A percentile compares a stretch with the other conserved stretches of the same genome.
phyloP scores from a whole-genome alignment of 2,888 invertebrate genomes.

The Xiphydria camelus region DNA sequence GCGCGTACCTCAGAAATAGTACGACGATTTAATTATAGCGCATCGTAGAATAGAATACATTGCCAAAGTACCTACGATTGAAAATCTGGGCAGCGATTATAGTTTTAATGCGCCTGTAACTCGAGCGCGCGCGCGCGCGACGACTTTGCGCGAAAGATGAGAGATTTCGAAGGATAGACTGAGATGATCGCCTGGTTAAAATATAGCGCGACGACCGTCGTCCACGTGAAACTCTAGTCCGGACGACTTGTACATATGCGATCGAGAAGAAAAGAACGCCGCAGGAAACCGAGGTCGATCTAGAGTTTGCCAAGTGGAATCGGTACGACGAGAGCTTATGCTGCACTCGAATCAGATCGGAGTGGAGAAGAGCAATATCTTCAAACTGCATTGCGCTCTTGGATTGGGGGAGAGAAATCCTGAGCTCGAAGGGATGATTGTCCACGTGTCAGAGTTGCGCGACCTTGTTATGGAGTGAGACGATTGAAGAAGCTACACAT shows the following conservation, averaged over 20 bases:
- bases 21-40: no score
- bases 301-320: conserved; percentile 50
- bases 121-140: no score
- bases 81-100: no score
- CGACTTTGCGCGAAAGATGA: no score
- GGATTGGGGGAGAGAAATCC: conserved; percentile 54
- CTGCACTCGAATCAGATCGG: conserved; percentile 48
- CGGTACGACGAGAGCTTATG: conserved; percentile 46
- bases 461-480: conserved; percentile 58
- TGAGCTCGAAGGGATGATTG: conserved; percentile 45
- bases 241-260: no score
- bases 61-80: no score
- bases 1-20: conserved; percentile 33
- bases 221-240: no score
- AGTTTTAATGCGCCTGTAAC: no score
- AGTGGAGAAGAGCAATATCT: conserved; percentile 39
- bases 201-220: no score
- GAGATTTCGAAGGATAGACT: no score
- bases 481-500: not conserved
- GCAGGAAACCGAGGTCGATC: conserved; percentile 48
- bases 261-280: conserved; percentile 56
- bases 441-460: conserved; percentile 59
- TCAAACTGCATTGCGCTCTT: conserved; percentile 60
- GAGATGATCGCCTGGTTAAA: no score
- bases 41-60: no score